These are phyloP conservation scores for Alethe castanea DNA, from an alignment of 2,113 vertebrate species.

Conservation along the genomic window DNA sequence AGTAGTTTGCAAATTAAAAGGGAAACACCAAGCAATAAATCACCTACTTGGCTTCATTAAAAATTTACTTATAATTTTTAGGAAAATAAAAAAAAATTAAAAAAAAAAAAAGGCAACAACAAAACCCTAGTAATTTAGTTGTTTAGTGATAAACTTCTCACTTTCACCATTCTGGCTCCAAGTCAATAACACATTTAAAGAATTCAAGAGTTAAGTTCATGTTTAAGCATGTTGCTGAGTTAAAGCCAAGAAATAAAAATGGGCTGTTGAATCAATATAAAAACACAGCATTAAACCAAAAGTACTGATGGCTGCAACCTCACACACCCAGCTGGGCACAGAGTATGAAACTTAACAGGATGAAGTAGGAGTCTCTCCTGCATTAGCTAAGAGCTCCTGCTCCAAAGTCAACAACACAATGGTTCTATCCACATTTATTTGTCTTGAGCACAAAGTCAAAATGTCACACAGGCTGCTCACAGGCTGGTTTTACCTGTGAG, in stretches of 20 bases:
- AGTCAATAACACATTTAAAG: not conserved
- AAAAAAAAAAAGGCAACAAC: not conserved
- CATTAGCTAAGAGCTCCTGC: not conserved
- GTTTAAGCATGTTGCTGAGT: not conserved
- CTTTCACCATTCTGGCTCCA: not conserved
- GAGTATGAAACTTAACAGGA: fast-evolving
- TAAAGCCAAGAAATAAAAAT: not conserved
- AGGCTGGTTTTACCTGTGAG: fast-evolving
- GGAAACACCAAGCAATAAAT: not conserved
- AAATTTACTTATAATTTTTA: not conserved
- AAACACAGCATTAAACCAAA: not conserved
- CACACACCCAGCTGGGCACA: not conserved
- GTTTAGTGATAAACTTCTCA: not conserved
- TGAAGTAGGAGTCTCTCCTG: not conserved
- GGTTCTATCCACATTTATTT: not conserved
- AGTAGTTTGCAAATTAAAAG: not conserved
- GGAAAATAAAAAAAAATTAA: not conserved
- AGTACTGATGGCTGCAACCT: not conserved
- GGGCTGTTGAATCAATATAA: not conserved
- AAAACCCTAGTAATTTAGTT: not conserved
- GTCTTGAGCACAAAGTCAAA: not conserved
- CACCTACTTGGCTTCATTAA: not conserved
- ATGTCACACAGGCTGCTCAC: fast-evolving
- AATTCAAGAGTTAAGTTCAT: not conserved
- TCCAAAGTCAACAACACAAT: not conserved